Percentiles rank a stretch among this genome's conserved stretches.
Conservation (phyloP, 2,888 invertebrate species). For the Drosophila quinaria region DNA sequence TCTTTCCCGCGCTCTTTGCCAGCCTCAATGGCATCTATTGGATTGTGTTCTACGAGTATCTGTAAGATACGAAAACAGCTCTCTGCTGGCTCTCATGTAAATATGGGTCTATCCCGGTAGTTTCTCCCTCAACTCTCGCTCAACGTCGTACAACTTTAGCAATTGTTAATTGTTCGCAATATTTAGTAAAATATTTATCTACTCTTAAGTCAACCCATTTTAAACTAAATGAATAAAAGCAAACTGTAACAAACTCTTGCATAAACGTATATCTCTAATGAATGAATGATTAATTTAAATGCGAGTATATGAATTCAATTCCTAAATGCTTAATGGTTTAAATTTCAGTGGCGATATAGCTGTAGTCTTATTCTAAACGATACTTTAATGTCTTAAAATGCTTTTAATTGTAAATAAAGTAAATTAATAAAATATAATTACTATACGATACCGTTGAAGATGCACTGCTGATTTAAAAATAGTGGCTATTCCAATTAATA, state of each 20-base stretch:
- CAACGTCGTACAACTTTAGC: conserved; percentile 45
- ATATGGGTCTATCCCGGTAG: conserved; percentile 43
- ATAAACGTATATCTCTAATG: conserved; percentile 31
- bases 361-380: conserved; percentile 52
- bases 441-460: not conserved
- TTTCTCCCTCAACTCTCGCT: conserved; percentile 9
- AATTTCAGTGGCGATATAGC: conserved; percentile 53
- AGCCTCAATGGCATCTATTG: conserved; percentile 90
- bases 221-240: conserved; percentile 48
- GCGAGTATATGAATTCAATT: conserved; percentile 59
- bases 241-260: conserved; percentile 33
- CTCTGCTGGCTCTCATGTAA: conserved; percentile 47
- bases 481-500: too few species aligned
- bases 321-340: conserved; percentile 66
- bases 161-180: conserved; percentile 68
- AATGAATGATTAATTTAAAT: conserved; percentile 36
- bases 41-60: conserved; percentile 91
- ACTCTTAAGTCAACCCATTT: conserved; percentile 69
- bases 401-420: conserved; percentile 78
- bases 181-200: conserved; percentile 36
- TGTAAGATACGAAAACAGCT: conserved; percentile 85
- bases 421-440: conserved; percentile 23
- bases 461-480: not conserved
- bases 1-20: conserved; percentile 90
- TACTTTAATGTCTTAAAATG: conserved; percentile 69